A percentile compares a stretch with the other conserved stretches of the same genome.
Evolutionary conservation across 2,113 vertebrate species (phyloP).

Genomic region (Pica pica): DNA sequence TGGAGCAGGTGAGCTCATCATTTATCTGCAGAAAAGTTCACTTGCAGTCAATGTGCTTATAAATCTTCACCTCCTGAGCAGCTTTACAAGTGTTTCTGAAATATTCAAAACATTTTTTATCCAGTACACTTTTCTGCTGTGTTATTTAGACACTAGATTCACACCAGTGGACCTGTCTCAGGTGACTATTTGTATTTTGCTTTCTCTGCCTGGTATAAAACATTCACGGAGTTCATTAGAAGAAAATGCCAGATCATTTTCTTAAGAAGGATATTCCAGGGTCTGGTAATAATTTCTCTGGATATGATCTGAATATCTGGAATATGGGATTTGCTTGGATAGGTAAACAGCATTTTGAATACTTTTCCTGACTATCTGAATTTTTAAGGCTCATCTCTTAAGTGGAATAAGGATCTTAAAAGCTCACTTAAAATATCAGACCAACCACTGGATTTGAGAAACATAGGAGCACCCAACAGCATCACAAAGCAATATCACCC

Average conservation of each 20-base stretch:
- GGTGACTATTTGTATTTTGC: not conserved
- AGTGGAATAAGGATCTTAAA: not conserved
- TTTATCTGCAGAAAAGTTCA: conserved; percentile 54
- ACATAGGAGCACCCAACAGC: not conserved
- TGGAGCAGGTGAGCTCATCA: conserved; percentile 45
- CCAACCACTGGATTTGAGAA: not conserved
- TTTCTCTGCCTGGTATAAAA: not conserved
- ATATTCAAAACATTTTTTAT: conserved; percentile 33
- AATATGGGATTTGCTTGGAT: not conserved
- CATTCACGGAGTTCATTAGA: not conserved
- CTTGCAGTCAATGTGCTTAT: conserved; percentile 4
- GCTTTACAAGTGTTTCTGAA: conserved; percentile 39
- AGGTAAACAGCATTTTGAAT: not conserved
- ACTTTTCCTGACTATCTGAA: not conserved
- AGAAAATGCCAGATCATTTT: not conserved
- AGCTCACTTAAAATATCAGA: not conserved
- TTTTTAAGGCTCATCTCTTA: not conserved
- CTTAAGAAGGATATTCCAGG: not conserved
- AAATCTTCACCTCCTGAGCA: conserved; percentile 32
- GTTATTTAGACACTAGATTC: not conserved
- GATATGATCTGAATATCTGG: not conserved
- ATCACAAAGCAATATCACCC: not conserved
- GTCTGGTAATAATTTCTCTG: not conserved
- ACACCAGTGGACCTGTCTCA: not conserved
- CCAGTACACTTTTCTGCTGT: not conserved